Conservation (phyloP, 2,888 invertebrate genomes). For the Rhingia rostrata region DNA sequence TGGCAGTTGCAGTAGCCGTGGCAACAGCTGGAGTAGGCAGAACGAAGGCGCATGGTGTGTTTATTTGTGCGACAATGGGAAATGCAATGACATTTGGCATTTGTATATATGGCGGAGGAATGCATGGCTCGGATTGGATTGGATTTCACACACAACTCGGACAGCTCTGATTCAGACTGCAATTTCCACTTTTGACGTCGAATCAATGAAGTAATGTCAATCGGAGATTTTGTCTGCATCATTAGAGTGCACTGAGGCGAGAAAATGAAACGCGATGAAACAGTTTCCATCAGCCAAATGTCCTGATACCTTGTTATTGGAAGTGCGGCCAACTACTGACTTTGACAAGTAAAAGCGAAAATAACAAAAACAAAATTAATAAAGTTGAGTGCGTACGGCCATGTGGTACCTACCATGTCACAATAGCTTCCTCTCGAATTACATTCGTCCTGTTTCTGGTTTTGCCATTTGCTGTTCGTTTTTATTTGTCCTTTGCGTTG, state of each 20-base stretch:
- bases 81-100: slow-evolving; percentile 67
- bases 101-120: slow-evolving; percentile 44
- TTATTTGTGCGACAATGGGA: slow-evolving; percentile 61
- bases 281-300: slow-evolving; percentile 37
- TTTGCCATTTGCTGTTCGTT: slow-evolving; percentile 25
- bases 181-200: slow-evolving; percentile 48
- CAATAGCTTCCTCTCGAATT: slow-evolving; percentile 33
- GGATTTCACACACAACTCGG: slow-evolving; percentile 42
- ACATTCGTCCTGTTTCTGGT: slow-evolving; percentile 49
- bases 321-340: neutral
- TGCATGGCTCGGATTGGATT: slow-evolving; percentile 49
- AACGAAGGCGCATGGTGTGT: slow-evolving; percentile 41
- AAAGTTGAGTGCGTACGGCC: slow-evolving; percentile 63
- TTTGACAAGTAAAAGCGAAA: neutral
- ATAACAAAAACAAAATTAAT: slow-evolving; percentile 39
- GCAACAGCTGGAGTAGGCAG: neutral
- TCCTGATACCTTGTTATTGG: slow-evolving; percentile 1
- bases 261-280: slow-evolving; percentile 23
- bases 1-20: neutral
- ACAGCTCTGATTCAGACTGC: slow-evolving; percentile 34
- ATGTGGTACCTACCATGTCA: slow-evolving; percentile 32
- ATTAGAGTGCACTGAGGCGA: slow-evolving; percentile 58
- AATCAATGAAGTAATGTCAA: slow-evolving; percentile 54
- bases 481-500: slow-evolving; percentile 45
- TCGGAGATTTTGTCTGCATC: slow-evolving; percentile 54